A percentile compares a stretch with the other conserved stretches of the same genome.
phyloP scores from a whole-genome alignment of 2,113 vertebrate genomes.

The Osmerus mordax region DNA sequence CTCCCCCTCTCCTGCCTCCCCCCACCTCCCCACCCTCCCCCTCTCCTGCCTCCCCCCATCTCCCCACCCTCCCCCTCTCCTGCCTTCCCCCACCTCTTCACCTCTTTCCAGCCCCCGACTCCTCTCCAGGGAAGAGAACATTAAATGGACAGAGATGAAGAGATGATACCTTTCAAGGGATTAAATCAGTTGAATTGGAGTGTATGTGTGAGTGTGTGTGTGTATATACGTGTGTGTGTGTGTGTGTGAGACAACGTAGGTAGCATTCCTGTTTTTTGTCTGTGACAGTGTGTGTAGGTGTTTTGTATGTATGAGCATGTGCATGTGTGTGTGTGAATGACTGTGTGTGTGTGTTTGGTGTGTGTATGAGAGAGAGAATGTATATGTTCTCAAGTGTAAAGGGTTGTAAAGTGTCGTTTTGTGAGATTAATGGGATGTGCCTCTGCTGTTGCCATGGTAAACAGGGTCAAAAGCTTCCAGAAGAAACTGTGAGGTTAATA shows the following conservation, averaged over 20 bases:
- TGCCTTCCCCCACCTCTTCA: neutral
- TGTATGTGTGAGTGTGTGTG: neutral
- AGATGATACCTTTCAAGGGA: conserved; percentile 11
- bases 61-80: no score
- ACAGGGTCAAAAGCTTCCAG: conserved; percentile 8
- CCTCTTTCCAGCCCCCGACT: neutral
- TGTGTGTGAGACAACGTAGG: neutral
- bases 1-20: no score
- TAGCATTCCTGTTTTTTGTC: neutral
- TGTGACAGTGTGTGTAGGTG: neutral
- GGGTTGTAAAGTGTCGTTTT: conserved; percentile 5
- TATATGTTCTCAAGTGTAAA: neutral
- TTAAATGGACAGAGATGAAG: conserved; percentile 4
- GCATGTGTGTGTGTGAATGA: neutral
- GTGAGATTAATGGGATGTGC: neutral
- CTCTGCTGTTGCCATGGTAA: conserved; percentile 21
- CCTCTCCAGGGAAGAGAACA: conserved; percentile 7
- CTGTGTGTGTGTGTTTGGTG: neutral
- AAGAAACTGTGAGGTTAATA: neutral
- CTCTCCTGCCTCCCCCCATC: no score
- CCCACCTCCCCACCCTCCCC: no score
- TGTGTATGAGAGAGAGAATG: neutral
- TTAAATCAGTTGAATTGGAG: conserved; percentile 7
- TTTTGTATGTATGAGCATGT: neutral
- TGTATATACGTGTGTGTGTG: neutral